Evolutionary conservation across 2,113 vertebrate species (phyloP).

Genomic region (Strigops habroptila): DNA sequence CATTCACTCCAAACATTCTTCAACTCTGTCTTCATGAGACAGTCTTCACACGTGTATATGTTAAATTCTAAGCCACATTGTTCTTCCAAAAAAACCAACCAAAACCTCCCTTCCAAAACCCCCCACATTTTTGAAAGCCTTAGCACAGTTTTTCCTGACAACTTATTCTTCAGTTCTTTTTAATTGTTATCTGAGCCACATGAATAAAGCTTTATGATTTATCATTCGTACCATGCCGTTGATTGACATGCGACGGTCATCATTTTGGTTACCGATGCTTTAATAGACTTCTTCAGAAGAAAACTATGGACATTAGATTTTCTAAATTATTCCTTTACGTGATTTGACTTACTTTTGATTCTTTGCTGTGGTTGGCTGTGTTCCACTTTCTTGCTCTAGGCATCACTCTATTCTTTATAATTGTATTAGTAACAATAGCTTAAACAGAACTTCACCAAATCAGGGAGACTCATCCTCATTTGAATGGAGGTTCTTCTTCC

Average conservation of each 20-base stretch:
- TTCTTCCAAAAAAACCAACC: neutral
- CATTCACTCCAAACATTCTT: neutral
- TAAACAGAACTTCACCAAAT: neutral
- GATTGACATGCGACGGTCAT: neutral
- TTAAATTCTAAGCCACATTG: neutral
- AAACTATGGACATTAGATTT: neutral
- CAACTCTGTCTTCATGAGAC: neutral
- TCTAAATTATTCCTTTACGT: neutral
- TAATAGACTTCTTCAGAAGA: neutral
- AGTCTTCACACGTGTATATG: neutral
- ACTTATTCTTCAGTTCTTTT: neutral
- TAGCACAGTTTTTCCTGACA: neutral
- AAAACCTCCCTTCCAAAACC: accelerated
- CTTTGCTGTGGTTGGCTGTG: neutral
- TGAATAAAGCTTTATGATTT: neutral
- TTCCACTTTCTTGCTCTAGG: neutral
- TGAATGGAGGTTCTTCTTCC: neutral
- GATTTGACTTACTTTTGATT: neutral
- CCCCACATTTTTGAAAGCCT: neutral
- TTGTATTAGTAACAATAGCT: neutral
- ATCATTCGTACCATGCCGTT: neutral
- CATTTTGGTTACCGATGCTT: neutral
- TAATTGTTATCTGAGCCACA: neutral
- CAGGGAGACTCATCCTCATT: neutral
- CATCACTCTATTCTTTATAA: neutral